These are phyloP conservation scores for Malurus melanocephalus DNA, from an alignment of 2,113 vertebrate species.

Conservation along the genomic window DNA sequence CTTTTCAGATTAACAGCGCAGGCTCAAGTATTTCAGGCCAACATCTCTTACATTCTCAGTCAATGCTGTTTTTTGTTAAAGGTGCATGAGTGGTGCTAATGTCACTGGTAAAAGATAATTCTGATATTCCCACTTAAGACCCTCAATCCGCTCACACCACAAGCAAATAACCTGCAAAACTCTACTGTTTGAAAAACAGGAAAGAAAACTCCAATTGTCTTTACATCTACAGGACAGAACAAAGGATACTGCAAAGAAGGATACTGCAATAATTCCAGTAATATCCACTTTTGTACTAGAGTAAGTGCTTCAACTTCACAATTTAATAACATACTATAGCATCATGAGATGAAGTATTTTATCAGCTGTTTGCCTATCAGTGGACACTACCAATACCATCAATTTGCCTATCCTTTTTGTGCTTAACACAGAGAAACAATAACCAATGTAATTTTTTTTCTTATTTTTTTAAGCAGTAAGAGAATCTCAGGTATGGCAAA, in stretches of 20 bases:
- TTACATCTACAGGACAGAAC: background rate
- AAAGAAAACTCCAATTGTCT: fast-evolving
- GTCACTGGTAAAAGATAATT: background rate
- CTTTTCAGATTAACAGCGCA: background rate
- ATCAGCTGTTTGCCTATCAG: background rate
- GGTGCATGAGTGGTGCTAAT: background rate
- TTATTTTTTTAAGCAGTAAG: background rate
- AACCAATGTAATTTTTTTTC: background rate
- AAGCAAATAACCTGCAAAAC: background rate
- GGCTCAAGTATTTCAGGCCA: background rate
- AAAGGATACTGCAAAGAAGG: background rate
- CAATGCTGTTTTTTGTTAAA: background rate
- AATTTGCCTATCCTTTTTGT: background rate
- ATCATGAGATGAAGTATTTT: background rate
- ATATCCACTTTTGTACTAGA: background rate
- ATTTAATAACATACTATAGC: background rate
- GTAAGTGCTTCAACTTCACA: background rate
- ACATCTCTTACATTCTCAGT: background rate
- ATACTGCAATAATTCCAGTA: background rate
- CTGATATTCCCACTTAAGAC: background rate
- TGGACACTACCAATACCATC: background rate
- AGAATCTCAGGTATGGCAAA: background rate
- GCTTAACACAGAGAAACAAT: background rate
- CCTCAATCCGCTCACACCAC: background rate
- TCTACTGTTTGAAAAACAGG: background rate